Percentiles rank a stretch among this genome's conserved stretches.
Conservation (phyloP, 2,888 invertebrate genomes). For the Drosophila setosimentum region DNA sequence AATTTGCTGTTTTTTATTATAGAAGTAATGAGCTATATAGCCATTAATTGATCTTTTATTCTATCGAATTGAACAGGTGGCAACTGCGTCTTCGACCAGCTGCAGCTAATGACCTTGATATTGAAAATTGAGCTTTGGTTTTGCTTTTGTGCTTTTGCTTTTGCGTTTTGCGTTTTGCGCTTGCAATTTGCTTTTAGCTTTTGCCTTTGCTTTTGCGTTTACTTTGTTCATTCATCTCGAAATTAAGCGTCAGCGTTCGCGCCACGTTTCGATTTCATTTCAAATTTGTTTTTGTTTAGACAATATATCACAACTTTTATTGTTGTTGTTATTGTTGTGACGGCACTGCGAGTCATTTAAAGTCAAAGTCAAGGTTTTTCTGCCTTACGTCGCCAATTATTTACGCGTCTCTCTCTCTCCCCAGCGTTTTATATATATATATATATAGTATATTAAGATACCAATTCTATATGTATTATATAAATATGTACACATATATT, state of each 20-base stretch:
- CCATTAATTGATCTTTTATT: constrained; percentile 24
- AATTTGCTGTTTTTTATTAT: constrained; percentile 44
- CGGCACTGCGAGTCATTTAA: constrained; percentile 83
- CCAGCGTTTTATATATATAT: neutral
- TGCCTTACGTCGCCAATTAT: constrained; percentile 82
- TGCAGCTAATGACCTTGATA: constrained; percentile 82
- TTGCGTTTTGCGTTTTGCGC: neutral
- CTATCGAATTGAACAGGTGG: constrained; percentile 45
- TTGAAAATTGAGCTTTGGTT: constrained; percentile 69
- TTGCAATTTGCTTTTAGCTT: constrained; percentile 9
- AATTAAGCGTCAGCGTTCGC: constrained; percentile 23
- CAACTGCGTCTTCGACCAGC: constrained; percentile 53
- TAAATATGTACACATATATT: constrained; percentile 3
- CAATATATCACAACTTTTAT: constrained; percentile 64
- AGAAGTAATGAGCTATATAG: neutral
- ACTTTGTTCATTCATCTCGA: constrained; percentile 69
- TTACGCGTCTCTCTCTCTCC: constrained; percentile 42
- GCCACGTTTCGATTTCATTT: constrained; percentile 73
- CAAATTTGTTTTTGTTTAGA: constrained; percentile 69
- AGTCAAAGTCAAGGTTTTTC: constrained; percentile 86
- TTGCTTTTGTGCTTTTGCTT: constrained; percentile 37
- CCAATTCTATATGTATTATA: constrained; percentile 6
- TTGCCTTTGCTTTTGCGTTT: constrained; percentile 40
- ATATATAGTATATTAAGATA: constrained; percentile 20
- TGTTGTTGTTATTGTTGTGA: constrained; percentile 44